These are phyloP conservation scores for Eurois occulta DNA, from an alignment of 2,888 invertebrate genomes.

Conservation along the genomic window DNA sequence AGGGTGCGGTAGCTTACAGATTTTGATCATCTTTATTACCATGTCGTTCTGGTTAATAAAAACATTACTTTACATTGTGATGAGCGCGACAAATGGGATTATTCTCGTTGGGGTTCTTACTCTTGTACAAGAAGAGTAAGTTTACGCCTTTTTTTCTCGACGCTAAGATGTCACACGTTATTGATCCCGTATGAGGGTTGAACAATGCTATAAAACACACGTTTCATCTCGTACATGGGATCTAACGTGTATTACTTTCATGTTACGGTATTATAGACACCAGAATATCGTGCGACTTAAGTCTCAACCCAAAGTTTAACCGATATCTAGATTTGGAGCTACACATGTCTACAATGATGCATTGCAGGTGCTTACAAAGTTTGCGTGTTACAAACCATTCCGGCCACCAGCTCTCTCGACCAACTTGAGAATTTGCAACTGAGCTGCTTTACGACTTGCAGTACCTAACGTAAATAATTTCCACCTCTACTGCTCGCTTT, in stretches of 20 bases:
- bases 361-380: conserved; percentile 79
- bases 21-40: conserved; percentile 72
- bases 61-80: conserved; percentile 59
- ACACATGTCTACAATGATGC: conserved; percentile 77
- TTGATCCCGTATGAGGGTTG: conserved; percentile 60
- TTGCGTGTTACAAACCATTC: conserved; percentile 77
- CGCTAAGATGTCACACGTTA: conserved; percentile 44
- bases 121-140: conserved; percentile 21
- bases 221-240: conserved; percentile 36
- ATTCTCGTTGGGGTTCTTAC: conserved; percentile 23
- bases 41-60: conserved; percentile 66
- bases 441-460: conserved; percentile 29
- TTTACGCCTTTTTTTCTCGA: conserved; percentile 54
- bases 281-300: neutral
- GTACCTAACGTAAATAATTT: conserved; percentile 43
- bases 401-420: conserved; percentile 53
- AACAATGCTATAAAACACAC: conserved; percentile 54
- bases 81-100: conserved; percentile 44
- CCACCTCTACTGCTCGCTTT: conserved; percentile 39
- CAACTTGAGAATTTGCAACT: conserved; percentile 54
- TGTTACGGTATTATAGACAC: conserved; percentile 30
- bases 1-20: conserved; percentile 75
- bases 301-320: conserved; percentile 1
- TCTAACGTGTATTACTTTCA: conserved; percentile 45
- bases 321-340: conserved; percentile 49